Conservation (phyloP, 2,888 invertebrate species). For the Cloeon dipterum region DNA sequence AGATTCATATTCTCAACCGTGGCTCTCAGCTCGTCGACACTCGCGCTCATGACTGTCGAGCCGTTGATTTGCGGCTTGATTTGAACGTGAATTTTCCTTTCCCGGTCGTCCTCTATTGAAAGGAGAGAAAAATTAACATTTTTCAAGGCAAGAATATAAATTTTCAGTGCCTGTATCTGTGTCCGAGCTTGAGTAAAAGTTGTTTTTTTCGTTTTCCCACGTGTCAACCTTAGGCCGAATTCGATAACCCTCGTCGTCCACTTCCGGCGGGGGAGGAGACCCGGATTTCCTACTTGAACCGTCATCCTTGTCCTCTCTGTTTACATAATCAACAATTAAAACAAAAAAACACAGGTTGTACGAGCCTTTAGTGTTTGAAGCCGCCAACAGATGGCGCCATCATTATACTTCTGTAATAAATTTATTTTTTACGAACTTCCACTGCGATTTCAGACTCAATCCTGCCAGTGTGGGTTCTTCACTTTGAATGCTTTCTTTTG, state of each 20-base stretch:
- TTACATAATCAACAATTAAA: slow-evolving; percentile 8
- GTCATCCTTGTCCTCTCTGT: slow-evolving; percentile 45
- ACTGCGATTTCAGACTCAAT: too few relatives aligned
- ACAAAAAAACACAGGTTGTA: slow-evolving; percentile 3
- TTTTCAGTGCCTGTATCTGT: slow-evolving; percentile 45
- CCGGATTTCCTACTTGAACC: slow-evolving; percentile 22
- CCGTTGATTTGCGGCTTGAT: slow-evolving; percentile 88
- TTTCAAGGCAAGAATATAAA: not conserved
- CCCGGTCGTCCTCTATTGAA: slow-evolving; percentile 62
- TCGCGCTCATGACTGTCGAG: slow-evolving; percentile 75
- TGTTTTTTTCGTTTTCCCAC: slow-evolving; percentile 53
- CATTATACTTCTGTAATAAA: too few relatives aligned
- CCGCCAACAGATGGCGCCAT: too few relatives aligned
- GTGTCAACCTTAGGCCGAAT: slow-evolving; percentile 58
- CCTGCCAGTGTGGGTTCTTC: too few relatives aligned
- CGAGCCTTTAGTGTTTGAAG: too few relatives aligned
- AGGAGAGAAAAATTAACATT: slow-evolving; percentile 7
- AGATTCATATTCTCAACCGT: slow-evolving; percentile 78
- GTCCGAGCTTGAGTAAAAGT: slow-evolving; percentile 75
- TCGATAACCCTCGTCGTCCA: slow-evolving; percentile 85
- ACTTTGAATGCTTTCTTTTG: too few relatives aligned
- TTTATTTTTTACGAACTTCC: too few relatives aligned
- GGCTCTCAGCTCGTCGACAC: slow-evolving; percentile 79
- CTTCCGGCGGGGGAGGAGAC: slow-evolving; percentile 39
- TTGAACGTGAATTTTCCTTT: slow-evolving; percentile 78